phyloP scores from a whole-genome alignment of 2,797 vertebrate species.

The Coregonus suidteri region DNA sequence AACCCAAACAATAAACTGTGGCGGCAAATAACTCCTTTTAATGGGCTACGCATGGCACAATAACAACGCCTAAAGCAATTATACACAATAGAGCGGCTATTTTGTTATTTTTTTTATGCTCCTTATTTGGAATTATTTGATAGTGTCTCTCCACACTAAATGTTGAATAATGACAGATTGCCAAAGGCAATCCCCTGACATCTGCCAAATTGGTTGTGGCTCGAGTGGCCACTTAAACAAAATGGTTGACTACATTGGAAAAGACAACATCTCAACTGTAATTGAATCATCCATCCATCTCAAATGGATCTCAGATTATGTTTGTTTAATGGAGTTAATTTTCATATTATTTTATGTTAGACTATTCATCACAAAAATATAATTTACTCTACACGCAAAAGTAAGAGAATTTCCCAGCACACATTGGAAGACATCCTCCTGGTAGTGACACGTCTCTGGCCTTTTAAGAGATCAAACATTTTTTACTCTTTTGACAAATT shows the following conservation, averaged over 20 bases:
- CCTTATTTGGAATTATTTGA: constrained; percentile 45
- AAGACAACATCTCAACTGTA: neutral
- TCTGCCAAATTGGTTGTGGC: constrained; percentile 26
- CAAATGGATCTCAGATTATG: neutral
- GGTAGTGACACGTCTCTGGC: too few relatives aligned
- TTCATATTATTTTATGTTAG: neutral
- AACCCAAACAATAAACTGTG: constrained; percentile 50
- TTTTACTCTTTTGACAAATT: too few relatives aligned
- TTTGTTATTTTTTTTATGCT: constrained; percentile 43
- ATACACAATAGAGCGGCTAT: constrained; percentile 48
- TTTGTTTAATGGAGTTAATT: neutral
- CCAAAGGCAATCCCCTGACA: constrained; percentile 14
- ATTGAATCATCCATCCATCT: constrained; percentile 1
- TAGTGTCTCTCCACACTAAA: constrained; percentile 23
- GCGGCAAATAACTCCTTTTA: constrained; percentile 38
- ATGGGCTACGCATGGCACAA: constrained; percentile 28
- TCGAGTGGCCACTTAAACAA: neutral
- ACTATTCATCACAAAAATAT: neutral
- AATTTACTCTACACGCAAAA: too few relatives aligned
- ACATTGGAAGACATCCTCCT: too few relatives aligned
- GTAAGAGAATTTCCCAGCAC: too few relatives aligned
- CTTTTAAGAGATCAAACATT: too few relatives aligned
- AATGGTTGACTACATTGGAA: constrained; percentile 22
- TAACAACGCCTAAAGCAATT: constrained; percentile 43
- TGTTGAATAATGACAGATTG: constrained; percentile 44